phyloP scores from a whole-genome alignment of 2,113 vertebrate species.

The Limnothrissa miodon region DNA sequence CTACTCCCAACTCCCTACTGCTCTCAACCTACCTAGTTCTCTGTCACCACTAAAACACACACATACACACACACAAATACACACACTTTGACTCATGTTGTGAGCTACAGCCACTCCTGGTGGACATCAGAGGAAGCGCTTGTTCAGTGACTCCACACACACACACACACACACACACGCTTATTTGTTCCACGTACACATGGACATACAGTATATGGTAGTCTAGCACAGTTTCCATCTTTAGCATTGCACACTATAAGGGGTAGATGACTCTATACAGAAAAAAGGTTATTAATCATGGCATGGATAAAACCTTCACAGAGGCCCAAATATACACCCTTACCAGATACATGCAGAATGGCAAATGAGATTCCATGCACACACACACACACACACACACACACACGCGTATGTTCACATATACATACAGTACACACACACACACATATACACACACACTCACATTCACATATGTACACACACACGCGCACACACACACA shows the following conservation, averaged over 20 bases:
- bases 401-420: not conserved
- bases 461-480: not conserved
- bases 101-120: conserved; percentile 6
- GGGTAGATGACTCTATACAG: too few relatives aligned
- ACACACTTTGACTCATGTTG: not conserved
- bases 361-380: not conserved
- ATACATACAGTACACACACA: too few relatives aligned
- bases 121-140: not conserved
- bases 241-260: too few relatives aligned
- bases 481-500: not conserved
- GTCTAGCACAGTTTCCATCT: too few relatives aligned
- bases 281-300: not conserved
- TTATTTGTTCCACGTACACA: too few relatives aligned
- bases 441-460: not conserved
- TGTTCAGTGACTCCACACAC: too few relatives aligned
- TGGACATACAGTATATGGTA: too few relatives aligned
- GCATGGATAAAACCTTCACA: not conserved
- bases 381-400: not conserved
- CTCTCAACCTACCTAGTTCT: not conserved
- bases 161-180: not conserved
- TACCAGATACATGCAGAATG: not conserved
- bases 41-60: not conserved
- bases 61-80: not conserved
- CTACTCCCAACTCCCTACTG: too few relatives aligned
- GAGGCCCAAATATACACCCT: not conserved